Evolutionary conservation across 2,113 vertebrate genomes (phyloP), one percentile per base, ranked within the genome.

Genomic region (Mormoops blainvillei): DNA sequence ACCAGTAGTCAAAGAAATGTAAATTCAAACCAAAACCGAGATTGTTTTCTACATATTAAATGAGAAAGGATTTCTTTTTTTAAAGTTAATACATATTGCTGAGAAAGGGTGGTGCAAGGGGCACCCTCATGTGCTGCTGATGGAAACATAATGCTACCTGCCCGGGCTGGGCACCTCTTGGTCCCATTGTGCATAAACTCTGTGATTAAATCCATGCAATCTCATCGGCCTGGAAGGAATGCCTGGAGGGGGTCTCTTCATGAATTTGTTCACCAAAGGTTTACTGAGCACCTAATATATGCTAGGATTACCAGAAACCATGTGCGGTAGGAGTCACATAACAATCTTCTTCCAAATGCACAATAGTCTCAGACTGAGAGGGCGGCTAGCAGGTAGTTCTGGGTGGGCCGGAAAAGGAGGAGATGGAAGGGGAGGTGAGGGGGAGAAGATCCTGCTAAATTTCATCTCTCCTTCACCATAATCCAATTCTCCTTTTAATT

Each of bases 1-100:
- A 87, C 70, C 85, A 88, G 87, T 63, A 81, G 80, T 94, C 92
- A 92, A 76, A 91, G 96, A 96, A 94, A 90, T 52, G 77, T 71
- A 82, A 94, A 94, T 85, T 91, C 95, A 97, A 97, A 92, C 81
- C 93, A 68, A 95, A 96, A 92, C 94, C 0, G 28, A 96, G 88
- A 77, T 65, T 43, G 65, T 50, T 93, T 84, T 74, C 78, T 88
- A 73, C 33, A 61, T 38, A 50, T 54, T 85, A 71, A 68, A 45
- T 67, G 43, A 65, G 91, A 94, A 78, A 91, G 61, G 82, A 71
- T 63, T 56, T 87, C 48, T 77, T 77, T 52, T 81, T 73, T 82
- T 83, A 31, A 89, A 73, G 48, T 50, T 33, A 78, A 65, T 50
- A 18, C 43, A 38, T 19, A 19, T 41, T 94, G 74, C 71, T 86